These are phyloP conservation scores for Hafferia zeledoni DNA, from an alignment of 2,797 vertebrate genomes.

Conservation along the genomic window DNA sequence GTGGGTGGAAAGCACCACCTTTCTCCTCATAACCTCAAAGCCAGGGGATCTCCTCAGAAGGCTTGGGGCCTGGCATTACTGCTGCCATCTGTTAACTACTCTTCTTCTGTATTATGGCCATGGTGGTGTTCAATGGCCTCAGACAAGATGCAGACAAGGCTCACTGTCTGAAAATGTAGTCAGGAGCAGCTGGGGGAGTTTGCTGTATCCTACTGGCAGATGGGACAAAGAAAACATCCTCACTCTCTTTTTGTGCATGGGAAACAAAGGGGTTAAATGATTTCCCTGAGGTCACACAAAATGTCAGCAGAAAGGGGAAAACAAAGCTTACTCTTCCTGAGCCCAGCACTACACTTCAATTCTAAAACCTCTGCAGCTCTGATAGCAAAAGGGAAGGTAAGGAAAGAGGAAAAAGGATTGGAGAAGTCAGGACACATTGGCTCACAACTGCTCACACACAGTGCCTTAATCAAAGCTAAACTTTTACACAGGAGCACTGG, in stretches of 20 bases:
- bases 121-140: fast-evolving
- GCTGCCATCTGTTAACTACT: conserved; percentile 28
- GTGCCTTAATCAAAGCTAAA: not conserved
- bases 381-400: not conserved
- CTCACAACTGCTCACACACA: not conserved
- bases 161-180: not conserved
- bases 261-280: not conserved
- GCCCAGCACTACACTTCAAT: not conserved
- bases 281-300: not conserved
- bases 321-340: not conserved
- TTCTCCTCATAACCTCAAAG: conserved; percentile 43
- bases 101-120: not conserved
- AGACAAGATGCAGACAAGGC: not conserved
- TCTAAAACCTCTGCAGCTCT: not conserved
- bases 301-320: not conserved
- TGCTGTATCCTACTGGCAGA: not conserved
- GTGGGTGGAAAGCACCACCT: conserved; percentile 49
- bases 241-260: fast-evolving
- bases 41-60: not conserved
- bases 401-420: not conserved
- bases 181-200: not conserved
- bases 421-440: not conserved
- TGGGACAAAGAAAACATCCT: not conserved
- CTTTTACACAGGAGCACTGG: not conserved
- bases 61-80: not conserved